Evolutionary conservation across 2,797 vertebrate genomes (phyloP).

Genomic region (Chelonia mydas): DNA sequence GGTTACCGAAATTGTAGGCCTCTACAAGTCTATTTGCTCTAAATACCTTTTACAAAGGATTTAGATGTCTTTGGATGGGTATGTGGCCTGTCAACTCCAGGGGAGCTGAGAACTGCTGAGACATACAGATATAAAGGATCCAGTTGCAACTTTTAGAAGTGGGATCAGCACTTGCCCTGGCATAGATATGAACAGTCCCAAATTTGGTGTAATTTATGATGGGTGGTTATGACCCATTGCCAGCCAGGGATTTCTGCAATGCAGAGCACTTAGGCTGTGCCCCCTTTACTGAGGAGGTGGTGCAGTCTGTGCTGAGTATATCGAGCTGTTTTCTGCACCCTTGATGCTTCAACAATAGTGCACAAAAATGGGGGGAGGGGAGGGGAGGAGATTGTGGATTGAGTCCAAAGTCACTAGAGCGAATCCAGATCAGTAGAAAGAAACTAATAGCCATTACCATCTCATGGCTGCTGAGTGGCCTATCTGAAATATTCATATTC

Average conservation of each 20-base stretch:
- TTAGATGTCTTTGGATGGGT: not conserved
- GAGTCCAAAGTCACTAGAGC: not conserved
- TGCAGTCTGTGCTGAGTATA: not conserved
- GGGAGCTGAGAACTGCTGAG: not conserved
- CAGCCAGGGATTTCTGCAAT: not conserved
- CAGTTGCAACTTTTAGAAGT: not conserved
- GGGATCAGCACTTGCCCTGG: not conserved
- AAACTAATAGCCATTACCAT: not conserved
- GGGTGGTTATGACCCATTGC: not conserved
- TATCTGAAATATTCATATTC: not conserved
- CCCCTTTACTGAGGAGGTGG: not conserved
- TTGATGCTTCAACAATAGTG: not conserved
- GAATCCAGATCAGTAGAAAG: not conserved
- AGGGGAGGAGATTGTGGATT: not conserved
- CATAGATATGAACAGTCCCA: not conserved
- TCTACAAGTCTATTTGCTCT: not conserved
- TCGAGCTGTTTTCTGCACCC: not conserved
- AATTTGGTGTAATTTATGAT: not conserved
- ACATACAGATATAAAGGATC: not conserved
- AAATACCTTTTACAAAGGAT: not conserved
- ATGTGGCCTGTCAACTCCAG: not conserved
- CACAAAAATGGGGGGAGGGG: accelerated
- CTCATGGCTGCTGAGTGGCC: not conserved
- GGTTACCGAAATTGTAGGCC: not conserved
- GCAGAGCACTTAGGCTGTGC: not conserved